These are phyloP conservation scores for Liopterus haemorrhoidalis DNA, from an alignment of 2,888 invertebrate species.

Conservation along the genomic window DNA sequence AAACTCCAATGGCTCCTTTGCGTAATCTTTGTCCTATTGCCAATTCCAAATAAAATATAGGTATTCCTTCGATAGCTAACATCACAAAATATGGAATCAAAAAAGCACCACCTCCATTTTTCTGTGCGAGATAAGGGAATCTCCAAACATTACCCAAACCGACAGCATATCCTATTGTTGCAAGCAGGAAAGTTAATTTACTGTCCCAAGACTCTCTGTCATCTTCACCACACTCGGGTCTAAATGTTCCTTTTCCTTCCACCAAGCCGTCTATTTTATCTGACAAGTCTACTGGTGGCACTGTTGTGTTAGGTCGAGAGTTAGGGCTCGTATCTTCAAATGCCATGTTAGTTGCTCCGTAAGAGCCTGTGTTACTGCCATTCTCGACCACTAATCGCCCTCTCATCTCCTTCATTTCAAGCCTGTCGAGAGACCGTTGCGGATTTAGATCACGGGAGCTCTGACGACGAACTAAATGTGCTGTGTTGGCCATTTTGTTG, in stretches of 20 bases:
- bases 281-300: slow-evolving; percentile 42
- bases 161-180: slow-evolving; percentile 92
- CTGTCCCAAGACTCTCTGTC: slow-evolving; percentile 90
- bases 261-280: slow-evolving; percentile 58
- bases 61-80: slow-evolving; percentile 90
- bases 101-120: slow-evolving; percentile 95
- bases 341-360: slow-evolving; percentile 82
- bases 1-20: slow-evolving; percentile 91
- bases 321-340: slow-evolving; percentile 60
- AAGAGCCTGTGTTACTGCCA: slow-evolving; percentile 57
- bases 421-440: slow-evolving; percentile 74
- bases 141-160: slow-evolving; percentile 94
- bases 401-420: slow-evolving; percentile 80
- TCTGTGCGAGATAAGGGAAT: slow-evolving; percentile 90
- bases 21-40: slow-evolving; percentile 90
- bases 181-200: slow-evolving; percentile 84
- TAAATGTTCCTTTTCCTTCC: slow-evolving; percentile 59
- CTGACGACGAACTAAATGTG: slow-evolving; percentile 80
- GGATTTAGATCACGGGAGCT: slow-evolving; percentile 77
- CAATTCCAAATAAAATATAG: slow-evolving; percentile 91
- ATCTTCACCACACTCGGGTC: slow-evolving; percentile 63
- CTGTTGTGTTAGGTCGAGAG: slow-evolving; percentile 40
- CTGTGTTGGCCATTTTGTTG: slow-evolving; percentile 77
- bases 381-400: slow-evolving; percentile 75
- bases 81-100: slow-evolving; percentile 94